Evolutionary conservation across 2,888 invertebrate genomes (phyloP), one percentile per base, ranked within the genome.

Genomic region (Drosophila bunnanda): DNA sequence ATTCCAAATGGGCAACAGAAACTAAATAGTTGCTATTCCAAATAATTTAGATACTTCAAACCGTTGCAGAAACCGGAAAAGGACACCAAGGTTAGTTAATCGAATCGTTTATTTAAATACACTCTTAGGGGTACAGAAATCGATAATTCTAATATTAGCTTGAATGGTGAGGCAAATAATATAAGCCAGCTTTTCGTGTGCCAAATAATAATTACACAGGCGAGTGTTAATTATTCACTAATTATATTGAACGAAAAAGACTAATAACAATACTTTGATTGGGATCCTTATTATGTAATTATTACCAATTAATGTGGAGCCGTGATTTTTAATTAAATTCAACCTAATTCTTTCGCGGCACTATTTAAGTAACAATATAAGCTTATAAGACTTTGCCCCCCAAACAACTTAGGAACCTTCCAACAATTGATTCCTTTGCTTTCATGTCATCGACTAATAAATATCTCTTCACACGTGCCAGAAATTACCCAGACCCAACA

Each of bases 391-490:
- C 48, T 17, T 30, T 17, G 7, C 13, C 17, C 12, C 30, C 2
- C 32, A 20, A 50, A 15, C 13, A 34, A 9, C 15, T 50, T 32
- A 34, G 1, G 32, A 15, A 15, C 20, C 15, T 22, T 13, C 6
- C 15, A 53, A 66, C 55, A 54, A 69, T 56, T 39, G 57, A 43
- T 57, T 60, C 17, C 17, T 38, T 55, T 34, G 34, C 67, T 57
- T 82, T 79, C 77, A 68, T 85, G 76, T 70, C 66, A 52, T 34
- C 64, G 61, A 48, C 74, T 79, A 82, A 84, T 80, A 69, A 79
- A 84, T 71, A 84, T 84, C 71, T 71, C 71, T 79, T 79, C 86
- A 86, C 70, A 86, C 87, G 81, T 83, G 80, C 78, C 76, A 71
- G 67, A 80, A 80, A 86, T 86, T 80, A 82, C 76, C 65, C 55